Evolutionary conservation across 2,113 vertebrate genomes (phyloP).

Genomic region (Phalacrocorax aristotelis): DNA sequence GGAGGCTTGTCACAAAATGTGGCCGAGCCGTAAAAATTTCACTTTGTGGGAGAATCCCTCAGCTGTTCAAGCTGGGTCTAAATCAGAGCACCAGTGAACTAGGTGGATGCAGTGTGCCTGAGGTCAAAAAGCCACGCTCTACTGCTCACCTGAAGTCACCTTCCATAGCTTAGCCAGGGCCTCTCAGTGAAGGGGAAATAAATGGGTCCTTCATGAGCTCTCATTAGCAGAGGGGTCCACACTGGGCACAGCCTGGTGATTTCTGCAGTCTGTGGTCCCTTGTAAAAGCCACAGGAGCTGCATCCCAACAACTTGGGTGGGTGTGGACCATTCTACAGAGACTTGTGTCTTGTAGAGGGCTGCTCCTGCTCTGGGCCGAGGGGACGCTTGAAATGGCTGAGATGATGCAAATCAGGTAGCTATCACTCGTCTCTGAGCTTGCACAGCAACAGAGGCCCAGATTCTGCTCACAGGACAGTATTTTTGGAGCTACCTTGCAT

Average conservation of each 20-base stretch:
- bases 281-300: not conserved
- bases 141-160: not conserved
- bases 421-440: not conserved
- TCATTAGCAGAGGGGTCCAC: not conserved
- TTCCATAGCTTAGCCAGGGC: not conserved
- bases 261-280: not conserved
- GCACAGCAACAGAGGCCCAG: not conserved
- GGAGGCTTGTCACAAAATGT: not conserved
- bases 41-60: not conserved
- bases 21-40: slow-evolving; percentile 4
- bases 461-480: not conserved
- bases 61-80: not conserved
- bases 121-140: not conserved
- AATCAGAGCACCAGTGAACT: not conserved
- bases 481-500: not conserved
- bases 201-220: not conserved
- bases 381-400: not conserved
- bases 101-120: not conserved
- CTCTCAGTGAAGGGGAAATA: not conserved
- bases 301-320: rapidly evolving
- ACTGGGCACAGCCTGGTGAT: not conserved
- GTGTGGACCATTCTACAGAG: not conserved
- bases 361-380: not conserved
- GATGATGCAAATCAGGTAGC: not conserved
- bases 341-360: not conserved